Base-by-base conservation (phyloP, 2,797 vertebrate genomes). In the Pampus argenteus region DNA sequence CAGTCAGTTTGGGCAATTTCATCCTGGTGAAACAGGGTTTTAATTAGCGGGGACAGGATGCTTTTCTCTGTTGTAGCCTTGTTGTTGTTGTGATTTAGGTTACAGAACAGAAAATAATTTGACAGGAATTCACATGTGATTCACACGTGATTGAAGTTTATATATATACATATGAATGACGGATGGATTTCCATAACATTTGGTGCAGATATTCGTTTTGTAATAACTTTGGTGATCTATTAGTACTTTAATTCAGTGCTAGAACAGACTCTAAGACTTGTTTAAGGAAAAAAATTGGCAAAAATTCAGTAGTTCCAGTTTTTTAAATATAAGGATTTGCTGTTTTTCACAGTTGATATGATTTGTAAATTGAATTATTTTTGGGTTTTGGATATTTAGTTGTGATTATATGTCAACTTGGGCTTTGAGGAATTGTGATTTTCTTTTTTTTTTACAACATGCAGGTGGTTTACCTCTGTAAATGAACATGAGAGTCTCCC, bases 401-500 rank as follows among this genome's bases (percentile, higher is more conserved):
- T 9, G 15, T 15, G 14, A 42, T 57, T 45, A 13, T 67, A 2
- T 4, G 6, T 38, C 22, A 17, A 26, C 20, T 48, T 47, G 29
- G 20, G 40, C 10, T 34, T 38, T 29, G 6, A 17, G 8, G 31
- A 45, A 36, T 40, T 63, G 9, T n/a, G 11, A 14, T 42, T 56
- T 50, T n/a, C n/a, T n/a, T n/a, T n/a, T n/a, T 45, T 44, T 20
- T 34, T 25, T 0, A 52, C 18, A 18, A 20, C 36, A 40, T 34
- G 4, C 26, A 14, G 36, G 23, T 23, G 34, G 25, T 67, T 61
- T 95, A 99, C 98, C 98, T 98, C 97, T 95, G 81, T 99, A 99
- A 75, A 99, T 96, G 90, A 99, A 99, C 95, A 94, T 96, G 66
- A 99, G 95, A 18, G 96, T 95, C 91, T 98, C 96, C 59, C 95